Percentiles rank a stretch among this genome's conserved stretches.
These are phyloP conservation scores for Panagrolaimus sp. DNA, from an alignment of 1,140 invertebrate genomes.

Conservation along the genomic window DNA sequence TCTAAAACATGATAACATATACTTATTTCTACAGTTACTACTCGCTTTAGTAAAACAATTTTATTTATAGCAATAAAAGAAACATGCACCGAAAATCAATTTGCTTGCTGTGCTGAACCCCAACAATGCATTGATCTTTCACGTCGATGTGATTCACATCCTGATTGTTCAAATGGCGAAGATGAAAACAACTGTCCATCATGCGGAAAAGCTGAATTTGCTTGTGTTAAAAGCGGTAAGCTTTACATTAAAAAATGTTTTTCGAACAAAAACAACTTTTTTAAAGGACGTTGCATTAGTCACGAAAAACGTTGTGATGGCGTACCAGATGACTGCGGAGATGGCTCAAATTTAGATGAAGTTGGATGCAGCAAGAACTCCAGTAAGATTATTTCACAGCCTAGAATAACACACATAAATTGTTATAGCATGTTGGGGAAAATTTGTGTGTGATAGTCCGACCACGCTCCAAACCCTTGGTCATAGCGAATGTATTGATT, in stretches of 20 bases:
- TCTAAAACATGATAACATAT: no score
- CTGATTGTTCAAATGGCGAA: constrained; percentile 33
- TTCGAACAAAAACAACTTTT: no score
- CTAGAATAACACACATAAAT: not conserved
- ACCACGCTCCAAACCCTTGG: constrained; percentile 15
- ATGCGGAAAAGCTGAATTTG: constrained; percentile 31
- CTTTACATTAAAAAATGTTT: no score
- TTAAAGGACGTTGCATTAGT: constrained; percentile 20
- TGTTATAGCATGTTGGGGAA: constrained; percentile 38
- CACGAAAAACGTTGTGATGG: constrained; percentile 29
- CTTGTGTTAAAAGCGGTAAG: constrained; percentile 29
- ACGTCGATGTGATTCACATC: constrained; percentile 25
- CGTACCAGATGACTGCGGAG: constrained; percentile 25
- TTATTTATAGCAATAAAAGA: constrained; percentile 33
- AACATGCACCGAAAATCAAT: constrained; percentile 22
- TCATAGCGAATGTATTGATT: constrained; percentile 26
- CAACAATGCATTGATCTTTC: constrained; percentile 29
- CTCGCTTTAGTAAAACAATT: no score
- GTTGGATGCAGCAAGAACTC: constrained; percentile 37
- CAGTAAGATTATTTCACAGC: constrained; percentile 8
- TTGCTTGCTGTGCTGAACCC: constrained; percentile 25
- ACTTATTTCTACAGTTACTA: no score
- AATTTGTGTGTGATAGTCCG: constrained; percentile 33
- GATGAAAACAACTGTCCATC: constrained; percentile 37
- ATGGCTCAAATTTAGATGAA: constrained; percentile 35